These are phyloP conservation scores for Chiroxiphia lanceolata DNA, from an alignment of 2,797 vertebrate species.

Conservation along the genomic window DNA sequence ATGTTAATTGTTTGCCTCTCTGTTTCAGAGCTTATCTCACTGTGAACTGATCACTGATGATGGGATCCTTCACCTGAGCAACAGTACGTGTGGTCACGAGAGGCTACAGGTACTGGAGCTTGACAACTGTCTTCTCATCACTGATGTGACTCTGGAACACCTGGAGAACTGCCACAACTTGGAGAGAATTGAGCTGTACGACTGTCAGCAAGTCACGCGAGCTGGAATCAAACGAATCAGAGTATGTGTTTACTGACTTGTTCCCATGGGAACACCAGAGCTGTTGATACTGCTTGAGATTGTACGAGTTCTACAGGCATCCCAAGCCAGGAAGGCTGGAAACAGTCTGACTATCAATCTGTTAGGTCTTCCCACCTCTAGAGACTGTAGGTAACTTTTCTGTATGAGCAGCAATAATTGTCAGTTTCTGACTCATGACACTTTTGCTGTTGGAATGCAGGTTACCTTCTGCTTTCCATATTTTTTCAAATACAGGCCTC, in stretches of 20 bases:
- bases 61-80: conserved; percentile 90
- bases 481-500: background rate
- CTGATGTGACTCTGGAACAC: conserved; percentile 87
- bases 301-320: background rate
- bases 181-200: conserved; percentile 90
- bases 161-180: conserved; percentile 89
- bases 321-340: background rate
- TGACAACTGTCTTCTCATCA: conserved; percentile 93
- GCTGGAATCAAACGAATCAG: conserved; percentile 92
- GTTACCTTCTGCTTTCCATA: background rate
- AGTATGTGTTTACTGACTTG: conserved; percentile 69
- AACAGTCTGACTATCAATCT: background rate
- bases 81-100: conserved; percentile 88
- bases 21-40: conserved; percentile 87
- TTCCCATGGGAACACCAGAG: fast-evolving
- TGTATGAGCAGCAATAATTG: background rate
- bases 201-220: conserved; percentile 92
- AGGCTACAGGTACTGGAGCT: conserved; percentile 88
- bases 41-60: conserved; percentile 93
- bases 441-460: background rate
- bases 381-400: background rate
- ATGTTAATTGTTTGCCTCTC: background rate
- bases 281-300: background rate
- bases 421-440: background rate
- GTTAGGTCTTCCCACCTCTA: background rate